Evolutionary conservation across 2,888 invertebrate genomes (phyloP).

Genomic region (Fabriciana adippe): DNA sequence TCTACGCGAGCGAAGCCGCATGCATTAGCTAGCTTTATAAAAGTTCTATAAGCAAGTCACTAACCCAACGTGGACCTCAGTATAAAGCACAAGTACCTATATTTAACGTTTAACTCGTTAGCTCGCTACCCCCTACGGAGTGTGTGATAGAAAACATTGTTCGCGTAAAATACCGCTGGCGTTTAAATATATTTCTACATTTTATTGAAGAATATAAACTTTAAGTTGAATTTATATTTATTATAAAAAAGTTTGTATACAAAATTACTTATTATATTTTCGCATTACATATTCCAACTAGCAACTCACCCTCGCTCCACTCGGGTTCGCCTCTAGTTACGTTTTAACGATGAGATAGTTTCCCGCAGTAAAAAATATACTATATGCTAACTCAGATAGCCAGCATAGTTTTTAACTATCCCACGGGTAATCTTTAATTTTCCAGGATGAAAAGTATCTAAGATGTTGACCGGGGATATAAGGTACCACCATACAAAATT

Average conservation of each 20-base stretch:
- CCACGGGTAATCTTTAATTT: no score
- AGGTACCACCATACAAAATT: no score
- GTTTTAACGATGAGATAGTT: no score
- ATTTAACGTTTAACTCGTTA: constrained; percentile 19
- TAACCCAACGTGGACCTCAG: neutral
- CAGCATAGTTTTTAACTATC: no score
- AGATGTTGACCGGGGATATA: no score
- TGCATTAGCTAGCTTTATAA: no score
- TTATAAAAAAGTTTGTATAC: neutral
- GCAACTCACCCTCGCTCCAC: no score
- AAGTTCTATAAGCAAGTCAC: neutral
- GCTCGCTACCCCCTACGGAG: constrained; percentile 14
- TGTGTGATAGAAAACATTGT: constrained; percentile 18
- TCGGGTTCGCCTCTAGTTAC: no score
- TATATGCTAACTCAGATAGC: no score
- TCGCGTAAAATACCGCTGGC: constrained; percentile 6
- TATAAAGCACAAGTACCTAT: constrained; percentile 3
- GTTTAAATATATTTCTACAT: constrained; percentile 15
- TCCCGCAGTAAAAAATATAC: no score
- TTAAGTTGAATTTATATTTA: constrained; percentile 10
- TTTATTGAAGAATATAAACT: constrained; percentile 14
- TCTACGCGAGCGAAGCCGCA: no score
- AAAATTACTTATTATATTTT: neutral
- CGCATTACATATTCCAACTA: neutral
- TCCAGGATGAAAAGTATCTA: no score